These are phyloP conservation scores for Apamea epomidion DNA, from an alignment of 2,888 invertebrate species.

Conservation along the genomic window DNA sequence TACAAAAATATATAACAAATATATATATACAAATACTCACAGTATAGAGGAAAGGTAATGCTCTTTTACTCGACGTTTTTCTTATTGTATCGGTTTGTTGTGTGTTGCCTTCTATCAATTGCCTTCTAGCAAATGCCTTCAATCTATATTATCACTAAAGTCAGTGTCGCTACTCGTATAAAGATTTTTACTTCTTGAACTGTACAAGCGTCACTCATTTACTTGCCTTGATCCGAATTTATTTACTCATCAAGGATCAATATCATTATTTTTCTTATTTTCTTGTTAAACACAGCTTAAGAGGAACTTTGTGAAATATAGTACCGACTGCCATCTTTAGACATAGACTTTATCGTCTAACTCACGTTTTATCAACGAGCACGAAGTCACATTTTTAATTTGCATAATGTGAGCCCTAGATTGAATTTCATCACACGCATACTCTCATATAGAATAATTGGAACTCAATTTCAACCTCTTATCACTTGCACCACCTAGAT, in stretches of 20 bases:
- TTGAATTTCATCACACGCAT: neutral
- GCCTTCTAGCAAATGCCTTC: no score
- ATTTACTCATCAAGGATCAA: neutral
- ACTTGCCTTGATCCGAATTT: neutral
- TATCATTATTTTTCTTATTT: no score
- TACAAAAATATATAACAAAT: no score
- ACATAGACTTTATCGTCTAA: neutral
- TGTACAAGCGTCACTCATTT: neutral
- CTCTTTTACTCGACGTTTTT: no score
- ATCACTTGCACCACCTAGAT: slow-evolving; percentile 20
- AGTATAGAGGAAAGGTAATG: no score
- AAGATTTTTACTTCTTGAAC: neutral
- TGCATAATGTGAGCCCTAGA: neutral
- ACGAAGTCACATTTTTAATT: neutral
- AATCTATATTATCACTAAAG: neutral
- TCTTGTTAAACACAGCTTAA: neutral
- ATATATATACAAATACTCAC: no score
- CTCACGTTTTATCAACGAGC: neutral
- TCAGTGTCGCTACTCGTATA: neutral
- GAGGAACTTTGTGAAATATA: no score
- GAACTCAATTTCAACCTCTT: neutral
- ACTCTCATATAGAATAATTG: neutral
- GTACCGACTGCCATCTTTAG: neutral
- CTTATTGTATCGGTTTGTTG: neutral
- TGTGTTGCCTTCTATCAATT: neutral